A percentile compares a stretch with the other conserved stretches of the same genome.
These are phyloP conservation scores for Tamandua tetradactyla DNA, from an alignment of 2,797 vertebrate genomes.

Conservation along the genomic window DNA sequence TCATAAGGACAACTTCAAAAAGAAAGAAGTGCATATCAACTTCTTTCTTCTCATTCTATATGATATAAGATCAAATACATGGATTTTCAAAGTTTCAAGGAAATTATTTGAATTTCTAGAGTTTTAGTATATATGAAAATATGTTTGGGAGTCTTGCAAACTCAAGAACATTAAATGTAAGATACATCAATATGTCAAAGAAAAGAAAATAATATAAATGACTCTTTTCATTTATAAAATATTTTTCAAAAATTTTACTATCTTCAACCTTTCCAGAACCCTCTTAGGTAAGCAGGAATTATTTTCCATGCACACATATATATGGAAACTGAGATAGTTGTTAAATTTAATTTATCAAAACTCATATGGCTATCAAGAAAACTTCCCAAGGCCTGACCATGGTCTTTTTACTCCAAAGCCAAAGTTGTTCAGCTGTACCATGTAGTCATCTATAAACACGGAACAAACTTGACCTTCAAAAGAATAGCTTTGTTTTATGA, in stretches of 20 bases:
- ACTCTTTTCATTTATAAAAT: background rate
- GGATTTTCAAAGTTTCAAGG: background rate
- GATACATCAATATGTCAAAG: background rate
- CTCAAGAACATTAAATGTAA: background rate
- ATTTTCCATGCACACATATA: background rate
- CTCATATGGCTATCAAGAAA: constrained; percentile 1
- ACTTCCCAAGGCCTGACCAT: background rate
- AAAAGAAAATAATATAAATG: background rate
- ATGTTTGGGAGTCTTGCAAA: background rate
- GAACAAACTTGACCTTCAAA: constrained; percentile 61
- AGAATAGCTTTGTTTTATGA: constrained; percentile 58
- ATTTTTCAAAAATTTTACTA: constrained; percentile 36
- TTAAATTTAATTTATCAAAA: constrained; percentile 61
- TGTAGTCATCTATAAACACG: constrained; percentile 39
- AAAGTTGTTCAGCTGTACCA: constrained; percentile 7
- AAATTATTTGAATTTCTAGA: constrained; percentile 39
- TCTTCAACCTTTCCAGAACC: background rate
- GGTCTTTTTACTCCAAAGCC: constrained; percentile 32
- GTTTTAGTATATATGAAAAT: constrained; percentile 20
- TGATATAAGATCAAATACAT: background rate
- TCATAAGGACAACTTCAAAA: background rate
- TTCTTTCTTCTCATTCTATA: background rate
- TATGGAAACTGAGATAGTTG: background rate
- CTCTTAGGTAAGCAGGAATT: constrained; percentile 1
- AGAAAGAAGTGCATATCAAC: background rate